Conservation (phyloP, 2,888 invertebrate species). For the Diloba caeruleocephala region DNA sequence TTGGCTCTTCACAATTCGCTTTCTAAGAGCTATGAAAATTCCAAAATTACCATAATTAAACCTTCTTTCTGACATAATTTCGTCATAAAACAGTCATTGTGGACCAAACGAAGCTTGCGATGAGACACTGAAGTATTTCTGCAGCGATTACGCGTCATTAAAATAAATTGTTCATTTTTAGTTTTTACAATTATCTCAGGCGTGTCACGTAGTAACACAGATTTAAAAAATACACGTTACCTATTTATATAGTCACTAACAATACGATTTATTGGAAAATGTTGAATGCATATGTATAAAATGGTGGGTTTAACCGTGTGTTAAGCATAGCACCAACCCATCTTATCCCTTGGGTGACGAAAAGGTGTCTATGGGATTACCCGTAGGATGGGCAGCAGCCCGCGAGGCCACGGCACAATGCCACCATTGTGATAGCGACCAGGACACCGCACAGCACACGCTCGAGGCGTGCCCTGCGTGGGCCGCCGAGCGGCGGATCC, state of each 20-base stretch:
- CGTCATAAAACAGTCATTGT: slow-evolving; percentile 48
- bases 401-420: no score
- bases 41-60: slow-evolving; percentile 52
- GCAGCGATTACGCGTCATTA: slow-evolving; percentile 58
- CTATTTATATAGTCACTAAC: slow-evolving; percentile 23
- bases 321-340: no score
- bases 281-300: no score
- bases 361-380: no score
- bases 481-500: no score
- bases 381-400: no score
- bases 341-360: no score
- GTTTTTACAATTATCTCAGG: slow-evolving; percentile 53
- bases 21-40: slow-evolving; percentile 46
- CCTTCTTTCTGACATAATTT: slow-evolving; percentile 46
- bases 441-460: no score
- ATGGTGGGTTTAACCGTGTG: no score
- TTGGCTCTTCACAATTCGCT: slow-evolving; percentile 39
- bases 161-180: slow-evolving; percentile 58
- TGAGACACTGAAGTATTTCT: slow-evolving; percentile 47
- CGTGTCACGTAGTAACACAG: slow-evolving; percentile 36
- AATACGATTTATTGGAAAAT: neutral
- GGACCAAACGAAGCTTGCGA: slow-evolving; percentile 37
- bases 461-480: no score
- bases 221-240: slow-evolving; percentile 27
- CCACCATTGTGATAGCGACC: no score